A percentile compares a stretch with the other conserved stretches of the same genome.
Evolutionary conservation across 2,113 vertebrate species (phyloP).

Genomic region (Oreochromis aureus): DNA sequence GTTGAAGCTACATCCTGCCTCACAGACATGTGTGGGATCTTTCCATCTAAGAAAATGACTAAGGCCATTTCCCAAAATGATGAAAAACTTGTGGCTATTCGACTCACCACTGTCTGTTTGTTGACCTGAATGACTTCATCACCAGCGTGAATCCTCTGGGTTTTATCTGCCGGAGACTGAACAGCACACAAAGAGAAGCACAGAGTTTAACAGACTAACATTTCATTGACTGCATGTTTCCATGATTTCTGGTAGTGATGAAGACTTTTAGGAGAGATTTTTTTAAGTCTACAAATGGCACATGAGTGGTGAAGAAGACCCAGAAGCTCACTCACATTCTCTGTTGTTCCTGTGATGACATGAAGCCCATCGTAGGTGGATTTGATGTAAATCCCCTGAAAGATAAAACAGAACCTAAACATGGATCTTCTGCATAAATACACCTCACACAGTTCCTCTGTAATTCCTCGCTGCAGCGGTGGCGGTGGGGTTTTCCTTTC

Average conservation of each 20-base stretch:
- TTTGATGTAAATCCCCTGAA: slow-evolving; percentile 96
- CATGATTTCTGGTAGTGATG: neutral
- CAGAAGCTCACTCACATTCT: slow-evolving; percentile 81
- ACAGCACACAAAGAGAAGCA: neutral
- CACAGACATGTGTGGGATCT: neutral
- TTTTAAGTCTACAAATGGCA: neutral
- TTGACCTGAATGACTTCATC: slow-evolving; percentile 97
- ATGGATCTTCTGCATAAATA: neutral
- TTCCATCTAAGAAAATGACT: neutral
- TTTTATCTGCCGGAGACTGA: slow-evolving; percentile 91
- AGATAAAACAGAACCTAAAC: neutral
- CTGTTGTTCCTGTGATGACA: slow-evolving; percentile 93
- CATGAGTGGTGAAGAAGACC: neutral
- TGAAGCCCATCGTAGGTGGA: slow-evolving; percentile 96
- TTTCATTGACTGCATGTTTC: neutral
- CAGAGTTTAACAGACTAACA: neutral
- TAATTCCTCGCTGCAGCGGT: neutral
- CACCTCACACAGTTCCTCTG: neutral
- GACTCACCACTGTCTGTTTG: slow-evolving; percentile 90
- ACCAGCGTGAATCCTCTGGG: slow-evolving; percentile 93
- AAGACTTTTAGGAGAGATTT: neutral
- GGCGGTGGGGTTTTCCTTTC: neutral
- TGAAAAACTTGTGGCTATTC: neutral
- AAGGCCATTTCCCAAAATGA: neutral
- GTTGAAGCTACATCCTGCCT: neutral